Base-by-base conservation (phyloP, 2,888 invertebrate genomes). In the Agrochola litura region DNA sequence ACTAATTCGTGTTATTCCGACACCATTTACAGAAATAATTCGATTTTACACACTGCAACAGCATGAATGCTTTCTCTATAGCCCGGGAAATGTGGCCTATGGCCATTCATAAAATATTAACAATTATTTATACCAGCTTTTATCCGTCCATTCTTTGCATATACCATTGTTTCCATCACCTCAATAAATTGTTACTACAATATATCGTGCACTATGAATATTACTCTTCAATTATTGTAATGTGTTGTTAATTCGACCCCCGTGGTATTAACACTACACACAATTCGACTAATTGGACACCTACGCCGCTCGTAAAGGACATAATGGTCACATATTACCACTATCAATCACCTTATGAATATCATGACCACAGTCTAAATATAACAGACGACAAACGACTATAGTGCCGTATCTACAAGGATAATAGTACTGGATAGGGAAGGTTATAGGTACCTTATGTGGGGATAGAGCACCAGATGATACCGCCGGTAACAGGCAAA, bases 241-340 rank as follows among this genome's bases (percentile, higher is more conserved):
- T 64, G 46, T 41, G n/a, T 65, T 52, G 43, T 58, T 74, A 69
- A 83, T 83, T 58, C 25, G 43, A 2, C 66, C 76, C 68, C 66
- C 6, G 43, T 10, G 52, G 52, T 41, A 41, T 72, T 69, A 70
- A 66, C 64, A 82, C 72, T 67, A 63, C 22, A 65, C 54, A 70
- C 71, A 56, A 52, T 76, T 63, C 41, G 37, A 72, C 80, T 84
- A 86, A 84, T 86, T 86, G 74, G 58, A 49, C 73, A 70, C 69
- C 79, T 70, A 84, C 56, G 49, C 64, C 25, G 22, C 37, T 64
- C 63, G 41, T 70, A 79, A 83, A 77, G 66, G 71, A 68, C 69
- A 67, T 61, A 79, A 70, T 43, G 65, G 64, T 49, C 49, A 52
- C 12, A 69, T 65, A 73, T 60, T 60, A 60, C 72, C 30, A 64